Conservation (phyloP, 2,888 invertebrate genomes). For the Seira musarum region DNA sequence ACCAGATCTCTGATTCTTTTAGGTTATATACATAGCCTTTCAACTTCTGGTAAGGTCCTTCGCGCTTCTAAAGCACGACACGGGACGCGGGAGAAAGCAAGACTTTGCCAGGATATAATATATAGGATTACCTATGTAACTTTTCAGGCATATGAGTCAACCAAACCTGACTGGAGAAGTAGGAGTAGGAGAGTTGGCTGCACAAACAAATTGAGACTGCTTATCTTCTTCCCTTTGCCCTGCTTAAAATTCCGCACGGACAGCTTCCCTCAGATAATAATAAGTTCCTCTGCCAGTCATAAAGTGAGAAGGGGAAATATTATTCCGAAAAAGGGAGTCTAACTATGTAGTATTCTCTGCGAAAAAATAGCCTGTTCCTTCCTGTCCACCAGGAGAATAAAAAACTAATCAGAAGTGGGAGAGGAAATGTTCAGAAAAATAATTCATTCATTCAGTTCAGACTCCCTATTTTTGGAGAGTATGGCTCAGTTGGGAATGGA, state of each 20-base stretch:
- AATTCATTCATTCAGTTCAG: too few species aligned
- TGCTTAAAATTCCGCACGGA: neutral
- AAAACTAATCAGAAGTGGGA: constrained; percentile 5
- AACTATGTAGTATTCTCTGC: neutral
- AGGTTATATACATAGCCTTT: neutral
- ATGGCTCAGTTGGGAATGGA: too few species aligned
- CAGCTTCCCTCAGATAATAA: constrained; percentile 2
- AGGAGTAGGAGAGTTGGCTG: too few species aligned
- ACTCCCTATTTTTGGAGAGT: neutral
- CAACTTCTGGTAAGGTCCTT: too few species aligned
- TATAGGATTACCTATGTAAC: constrained; percentile 4
- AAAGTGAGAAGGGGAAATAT: neutral
- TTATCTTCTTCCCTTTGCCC: constrained; percentile 4
- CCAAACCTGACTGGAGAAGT: too few species aligned
- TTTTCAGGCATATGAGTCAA: constrained; percentile 2
- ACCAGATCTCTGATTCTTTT: neutral
- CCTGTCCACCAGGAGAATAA: neutral
- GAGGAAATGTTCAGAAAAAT: neutral
- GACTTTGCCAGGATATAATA: neutral
- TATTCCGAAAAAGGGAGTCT: neutral
- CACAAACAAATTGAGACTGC: constrained; percentile 16
- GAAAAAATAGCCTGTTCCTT: neutral
- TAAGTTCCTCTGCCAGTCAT: neutral
- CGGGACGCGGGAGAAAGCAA: too few species aligned
- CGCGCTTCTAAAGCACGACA: too few species aligned